Evolutionary conservation across 2,113 vertebrate species (phyloP), one percentile per base, ranked within the genome.

Genomic region (Sorex fumeus): DNA sequence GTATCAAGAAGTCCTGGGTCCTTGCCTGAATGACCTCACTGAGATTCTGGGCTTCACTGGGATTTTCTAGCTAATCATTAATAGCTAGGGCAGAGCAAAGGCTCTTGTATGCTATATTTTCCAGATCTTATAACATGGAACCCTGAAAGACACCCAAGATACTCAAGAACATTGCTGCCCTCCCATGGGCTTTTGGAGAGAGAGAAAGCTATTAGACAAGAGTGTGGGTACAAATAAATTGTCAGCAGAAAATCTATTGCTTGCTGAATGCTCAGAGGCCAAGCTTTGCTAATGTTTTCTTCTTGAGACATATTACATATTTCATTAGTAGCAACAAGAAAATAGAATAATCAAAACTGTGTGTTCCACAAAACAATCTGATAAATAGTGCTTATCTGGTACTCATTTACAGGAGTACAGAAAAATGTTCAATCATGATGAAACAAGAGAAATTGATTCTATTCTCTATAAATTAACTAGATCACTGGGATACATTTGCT

Each of bases 241-340:
- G 40, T 84, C 45, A 90, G 34, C 43, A 89, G 72, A 40, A 72
- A 77, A 62, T 27, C 4, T 67, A 62, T 92, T 96, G 47, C 6
- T 0, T 85, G 1, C 15, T 76, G 74, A 94, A 69, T 93, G 87
- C 28, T 97, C 92, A 71, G 36, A 40, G 78, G 75, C 95, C 82
- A 74, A 70, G 3, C 64, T 25, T 32, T 85, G 66, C 64, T 78
- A 71, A 74, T 94, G 66, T 40, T 83, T 80, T 62, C 80, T 83
- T 92, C 89, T 72, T 2, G 34, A 90, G 30, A 87, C 40, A 76
- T 87, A n/a, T 78, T 96, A 43, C 89, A 18, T 96, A 87, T 97
- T 96, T 97, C 90, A 96, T 97, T 93, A 96, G 57, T 84, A 90
- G 79, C 93, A 91, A 30, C 87, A 91, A 95, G 93, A 95, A 97